Conservation (phyloP, 2,888 invertebrate species). For the Leptinotarsa haldemani region DNA sequence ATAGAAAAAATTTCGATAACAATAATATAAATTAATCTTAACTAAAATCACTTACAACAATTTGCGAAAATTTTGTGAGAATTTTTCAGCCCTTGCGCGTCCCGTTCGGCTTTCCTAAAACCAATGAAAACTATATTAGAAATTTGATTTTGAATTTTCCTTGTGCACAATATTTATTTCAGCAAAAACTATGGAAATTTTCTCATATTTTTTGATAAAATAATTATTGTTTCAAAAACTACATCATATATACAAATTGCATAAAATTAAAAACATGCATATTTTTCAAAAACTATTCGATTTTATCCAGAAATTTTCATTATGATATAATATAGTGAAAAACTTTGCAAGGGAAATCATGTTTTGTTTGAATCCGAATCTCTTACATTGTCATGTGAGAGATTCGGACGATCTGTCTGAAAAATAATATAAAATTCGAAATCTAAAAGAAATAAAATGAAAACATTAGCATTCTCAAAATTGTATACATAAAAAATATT, state of each 20-base stretch:
- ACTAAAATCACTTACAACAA: conserved; percentile 55
- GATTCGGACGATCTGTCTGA: too few relatives aligned
- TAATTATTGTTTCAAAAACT: conserved; percentile 30
- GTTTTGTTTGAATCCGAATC: too few relatives aligned
- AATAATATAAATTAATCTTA: conserved; percentile 59
- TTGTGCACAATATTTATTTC: conserved; percentile 29
- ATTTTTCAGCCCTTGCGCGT: conserved; percentile 57
- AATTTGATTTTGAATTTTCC: conserved; percentile 17
- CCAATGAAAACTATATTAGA: conserved; percentile 49
- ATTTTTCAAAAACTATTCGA: neutral
- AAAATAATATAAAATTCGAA: too few relatives aligned
- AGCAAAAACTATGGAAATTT: conserved; percentile 23
- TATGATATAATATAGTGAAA: too few relatives aligned
- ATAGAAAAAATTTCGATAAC: conserved; percentile 57
- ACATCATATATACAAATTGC: conserved; percentile 40
- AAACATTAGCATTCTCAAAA: too few relatives aligned
- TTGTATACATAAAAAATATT: too few relatives aligned
- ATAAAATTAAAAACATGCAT: conserved; percentile 30
- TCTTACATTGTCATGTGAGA: too few relatives aligned
- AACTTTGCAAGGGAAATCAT: too few relatives aligned
- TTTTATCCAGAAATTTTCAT: too few relatives aligned
- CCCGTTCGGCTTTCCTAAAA: conserved; percentile 59
- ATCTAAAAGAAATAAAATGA: too few relatives aligned
- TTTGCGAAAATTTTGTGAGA: conserved; percentile 49
- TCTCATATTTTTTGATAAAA: conserved; percentile 28